These are phyloP conservation scores for Cyprinella venusta DNA, from an alignment of 2,797 vertebrate species.

Conservation along the genomic window DNA sequence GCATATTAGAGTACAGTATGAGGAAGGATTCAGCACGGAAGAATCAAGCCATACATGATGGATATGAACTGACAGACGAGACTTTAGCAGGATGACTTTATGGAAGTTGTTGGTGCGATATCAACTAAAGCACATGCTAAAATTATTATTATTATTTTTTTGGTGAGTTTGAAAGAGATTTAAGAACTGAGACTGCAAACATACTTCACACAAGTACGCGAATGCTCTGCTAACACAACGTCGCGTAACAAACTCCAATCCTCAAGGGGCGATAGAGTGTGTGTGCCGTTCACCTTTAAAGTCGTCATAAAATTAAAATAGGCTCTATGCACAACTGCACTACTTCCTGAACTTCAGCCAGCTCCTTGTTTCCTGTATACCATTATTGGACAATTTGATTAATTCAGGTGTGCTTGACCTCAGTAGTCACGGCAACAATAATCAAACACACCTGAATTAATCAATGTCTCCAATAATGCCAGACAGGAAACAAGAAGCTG, in stretches of 20 bases:
- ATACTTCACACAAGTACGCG: neutral
- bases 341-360: too few species aligned
- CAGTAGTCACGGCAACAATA: too few species aligned
- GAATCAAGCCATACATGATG: constrained; percentile 55
- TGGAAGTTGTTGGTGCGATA: constrained; percentile 7
- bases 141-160: neutral
- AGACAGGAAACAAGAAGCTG: too few species aligned
- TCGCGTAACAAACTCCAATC: neutral
- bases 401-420: too few species aligned
- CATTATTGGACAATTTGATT: too few species aligned
- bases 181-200: neutral
- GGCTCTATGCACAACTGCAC: too few species aligned
- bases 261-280: neutral
- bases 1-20: constrained; percentile 66
- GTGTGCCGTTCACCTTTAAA: neutral
- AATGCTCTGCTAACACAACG: neutral
- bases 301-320: too few species aligned
- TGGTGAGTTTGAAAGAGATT: neutral
- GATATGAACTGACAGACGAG: constrained; percentile 36
- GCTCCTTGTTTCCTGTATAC: too few species aligned
- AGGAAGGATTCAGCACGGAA: constrained; percentile 42
- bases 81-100: neutral
- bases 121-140: constrained; percentile 7
- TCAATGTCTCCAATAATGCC: too few species aligned
- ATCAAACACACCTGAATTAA: too few species aligned